phyloP scores from a whole-genome alignment of 2,113 vertebrate genomes.

The Notechis scutatus region DNA sequence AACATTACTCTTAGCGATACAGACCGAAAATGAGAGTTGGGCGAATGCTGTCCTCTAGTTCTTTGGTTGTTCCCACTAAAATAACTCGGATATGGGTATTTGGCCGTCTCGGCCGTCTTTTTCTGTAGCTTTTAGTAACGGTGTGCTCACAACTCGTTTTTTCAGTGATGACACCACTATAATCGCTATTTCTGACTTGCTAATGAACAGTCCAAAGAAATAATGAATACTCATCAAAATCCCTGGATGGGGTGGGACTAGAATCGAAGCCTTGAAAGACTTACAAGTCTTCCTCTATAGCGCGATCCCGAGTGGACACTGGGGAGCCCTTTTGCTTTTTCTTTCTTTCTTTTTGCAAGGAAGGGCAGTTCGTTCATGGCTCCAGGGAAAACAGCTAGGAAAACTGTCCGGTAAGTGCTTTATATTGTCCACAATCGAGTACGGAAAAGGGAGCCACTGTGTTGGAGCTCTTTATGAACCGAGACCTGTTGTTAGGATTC shows the following conservation, averaged over 20 bases:
- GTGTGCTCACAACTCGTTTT: background rate
- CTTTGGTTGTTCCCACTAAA: background rate
- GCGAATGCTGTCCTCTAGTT: background rate
- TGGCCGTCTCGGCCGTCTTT: background rate
- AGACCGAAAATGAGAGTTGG: background rate
- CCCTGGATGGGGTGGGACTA: background rate
- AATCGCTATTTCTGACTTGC: background rate
- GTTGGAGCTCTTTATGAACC: rapidly evolving
- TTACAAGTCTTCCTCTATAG: background rate
- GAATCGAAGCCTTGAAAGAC: background rate
- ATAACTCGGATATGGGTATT: background rate
- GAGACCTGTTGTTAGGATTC: background rate
- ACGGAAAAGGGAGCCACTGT: background rate
- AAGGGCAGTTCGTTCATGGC: background rate
- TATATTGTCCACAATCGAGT: background rate
- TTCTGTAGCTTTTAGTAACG: background rate
- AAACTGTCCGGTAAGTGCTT: background rate
- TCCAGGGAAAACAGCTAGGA: background rate
- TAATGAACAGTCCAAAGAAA: background rate
- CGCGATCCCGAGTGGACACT: constrained; percentile 7
- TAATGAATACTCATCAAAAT: background rate
- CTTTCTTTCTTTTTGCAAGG: background rate
- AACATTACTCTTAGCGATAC: background rate
- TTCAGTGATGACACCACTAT: background rate
- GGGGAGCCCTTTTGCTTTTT: background rate